phyloP scores from a whole-genome alignment of 2,113 vertebrate species.

The Daubentonia madagascariensis region DNA sequence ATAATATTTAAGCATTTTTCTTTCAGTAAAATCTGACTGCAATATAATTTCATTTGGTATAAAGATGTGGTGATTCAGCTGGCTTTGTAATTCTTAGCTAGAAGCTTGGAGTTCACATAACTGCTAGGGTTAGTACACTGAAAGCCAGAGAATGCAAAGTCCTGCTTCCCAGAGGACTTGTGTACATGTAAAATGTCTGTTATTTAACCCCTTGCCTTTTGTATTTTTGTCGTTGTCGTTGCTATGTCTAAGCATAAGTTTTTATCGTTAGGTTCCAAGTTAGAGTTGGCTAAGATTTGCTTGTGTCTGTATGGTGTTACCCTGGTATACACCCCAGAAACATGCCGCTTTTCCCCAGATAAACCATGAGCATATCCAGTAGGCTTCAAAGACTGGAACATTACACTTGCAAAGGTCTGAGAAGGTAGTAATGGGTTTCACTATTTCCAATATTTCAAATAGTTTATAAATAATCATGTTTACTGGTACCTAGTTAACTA shows the following conservation, averaged over 20 bases:
- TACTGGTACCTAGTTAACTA: background rate
- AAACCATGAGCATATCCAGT: background rate
- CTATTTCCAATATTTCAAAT: background rate
- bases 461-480: constrained; percentile 8
- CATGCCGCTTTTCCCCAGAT: background rate
- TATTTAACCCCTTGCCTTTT: background rate
- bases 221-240: background rate
- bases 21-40: background rate
- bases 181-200: background rate
- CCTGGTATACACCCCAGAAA: background rate
- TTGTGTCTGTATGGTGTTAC: background rate
- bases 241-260: background rate
- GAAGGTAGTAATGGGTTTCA: background rate
- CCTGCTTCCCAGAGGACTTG: background rate
- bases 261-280: background rate
- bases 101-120: background rate
- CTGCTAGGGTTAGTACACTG: background rate
- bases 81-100: constrained; percentile 9
- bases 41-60: background rate
- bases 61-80: background rate
- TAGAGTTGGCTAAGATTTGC: background rate
- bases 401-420: background rate
- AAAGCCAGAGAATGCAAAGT: background rate
- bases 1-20: background rate
- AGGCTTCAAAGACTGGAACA: background rate